Evolutionary conservation across 2,113 vertebrate species (phyloP), one percentile per base, ranked within the genome.

Genomic region (Osmerus mordax): DNA sequence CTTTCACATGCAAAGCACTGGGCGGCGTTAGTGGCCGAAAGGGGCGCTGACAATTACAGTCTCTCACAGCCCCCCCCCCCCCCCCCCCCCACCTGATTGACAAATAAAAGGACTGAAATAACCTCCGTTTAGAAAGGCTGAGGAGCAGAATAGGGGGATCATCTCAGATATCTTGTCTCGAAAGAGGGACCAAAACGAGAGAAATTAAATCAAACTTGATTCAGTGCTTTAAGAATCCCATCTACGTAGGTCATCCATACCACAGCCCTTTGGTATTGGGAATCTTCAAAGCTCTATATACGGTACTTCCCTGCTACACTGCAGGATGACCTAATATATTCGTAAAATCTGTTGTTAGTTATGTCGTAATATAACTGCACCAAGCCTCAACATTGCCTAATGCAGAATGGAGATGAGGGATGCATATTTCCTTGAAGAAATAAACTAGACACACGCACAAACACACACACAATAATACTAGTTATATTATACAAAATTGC

Each of bases 1-100:
- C 80, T 90, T 93, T 92, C 90, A 90, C 80, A 92, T 92, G 92
- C 89, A 90, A 92, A 92, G 78, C 70, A 52, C 61, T 4, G 2
- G 67, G 64, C 77, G 61, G 76, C 23, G 71, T 74, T 41, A 52
- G 62, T 86, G 86, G 81, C 89, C 79, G 79, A 73, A 21, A 75
- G 84, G 87, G 74, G 74, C 71, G 73, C 83, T 65, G 81, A 90
- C 88, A 91, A 90, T 91, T 91, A 91, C 86, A 74, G 86, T 74
- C 80, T 82, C 81, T 77, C 66, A 25, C 66, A n/a, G 66, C 41
- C 9, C 41, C 41, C 8, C 41, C 41, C 36, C 36, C 36, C 36
- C 36, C 41, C 9, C 41, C 41, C 41, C 41, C 41, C 41, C 41
- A 9, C 9, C 41, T 90, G 89, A 93, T 82, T 91, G 91, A 92